These are phyloP conservation scores for Melitaea cinxia DNA, from an alignment of 1,140 invertebrate genomes.

Conservation along the genomic window DNA sequence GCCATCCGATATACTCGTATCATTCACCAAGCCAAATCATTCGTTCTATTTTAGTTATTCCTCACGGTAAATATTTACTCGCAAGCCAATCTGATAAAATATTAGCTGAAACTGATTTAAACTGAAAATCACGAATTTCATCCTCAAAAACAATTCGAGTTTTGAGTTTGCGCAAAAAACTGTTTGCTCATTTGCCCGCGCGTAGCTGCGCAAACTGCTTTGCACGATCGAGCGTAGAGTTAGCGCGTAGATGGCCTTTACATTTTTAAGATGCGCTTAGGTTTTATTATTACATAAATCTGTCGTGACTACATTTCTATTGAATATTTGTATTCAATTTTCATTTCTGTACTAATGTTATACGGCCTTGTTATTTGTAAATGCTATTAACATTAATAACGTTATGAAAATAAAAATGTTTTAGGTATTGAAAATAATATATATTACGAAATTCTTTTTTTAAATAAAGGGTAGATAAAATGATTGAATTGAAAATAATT, in stretches of 20 bases:
- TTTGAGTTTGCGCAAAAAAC: background rate
- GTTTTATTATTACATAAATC: background rate
- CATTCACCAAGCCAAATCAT: background rate
- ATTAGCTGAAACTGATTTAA: background rate
- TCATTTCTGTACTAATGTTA: constrained; percentile 8
- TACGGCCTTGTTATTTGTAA: constrained; percentile 5
- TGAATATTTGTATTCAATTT: constrained; percentile 9
- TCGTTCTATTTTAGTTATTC: background rate
- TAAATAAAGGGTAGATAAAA: no score
- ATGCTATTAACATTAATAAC: constrained; percentile 4
- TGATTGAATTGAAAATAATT: no score
- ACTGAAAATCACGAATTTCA: background rate
- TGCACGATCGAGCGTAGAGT: background rate
- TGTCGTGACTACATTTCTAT: background rate
- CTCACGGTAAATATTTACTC: background rate
- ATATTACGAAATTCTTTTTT: background rate
- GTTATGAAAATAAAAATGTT: background rate
- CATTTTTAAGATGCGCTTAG: background rate
- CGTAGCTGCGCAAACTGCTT: background rate
- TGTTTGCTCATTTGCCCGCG: background rate
- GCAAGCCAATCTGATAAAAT: background rate
- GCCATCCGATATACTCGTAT: background rate
- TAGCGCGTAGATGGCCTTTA: background rate
- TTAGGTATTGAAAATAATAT: background rate
- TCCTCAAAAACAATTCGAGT: background rate